Evolutionary conservation across 2,797 vertebrate genomes (phyloP).

Genomic region (Sciurus carolinensis): DNA sequence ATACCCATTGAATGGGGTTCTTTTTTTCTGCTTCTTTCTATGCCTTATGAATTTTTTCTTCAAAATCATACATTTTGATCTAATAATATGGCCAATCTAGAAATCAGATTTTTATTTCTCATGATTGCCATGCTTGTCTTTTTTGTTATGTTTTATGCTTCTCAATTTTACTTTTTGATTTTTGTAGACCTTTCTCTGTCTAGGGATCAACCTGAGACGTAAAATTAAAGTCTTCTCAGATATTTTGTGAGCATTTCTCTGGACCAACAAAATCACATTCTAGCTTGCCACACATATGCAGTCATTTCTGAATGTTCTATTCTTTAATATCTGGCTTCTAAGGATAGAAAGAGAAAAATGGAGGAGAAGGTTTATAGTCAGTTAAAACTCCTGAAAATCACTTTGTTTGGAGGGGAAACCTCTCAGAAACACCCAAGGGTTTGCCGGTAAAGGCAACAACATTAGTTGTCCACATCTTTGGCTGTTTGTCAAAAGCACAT

Average conservation of each 20-base stretch:
- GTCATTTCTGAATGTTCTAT: not conserved
- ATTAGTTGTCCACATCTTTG: not conserved
- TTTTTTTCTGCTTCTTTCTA: not conserved
- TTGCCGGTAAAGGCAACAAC: accelerated
- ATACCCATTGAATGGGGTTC: accelerated
- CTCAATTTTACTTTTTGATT: not conserved
- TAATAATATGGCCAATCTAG: not conserved
- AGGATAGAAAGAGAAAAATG: not conserved
- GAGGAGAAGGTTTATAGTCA: accelerated
- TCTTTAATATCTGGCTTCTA: not conserved
- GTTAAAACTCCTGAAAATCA: too few species aligned
- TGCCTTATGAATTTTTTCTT: not conserved
- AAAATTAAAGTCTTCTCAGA: not conserved
- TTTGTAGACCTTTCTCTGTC: not conserved
- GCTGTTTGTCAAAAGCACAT: not conserved
- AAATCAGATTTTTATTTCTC: not conserved
- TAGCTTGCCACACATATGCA: not conserved
- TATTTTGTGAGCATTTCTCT: not conserved
- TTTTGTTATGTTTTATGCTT: not conserved
- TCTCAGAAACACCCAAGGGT: not conserved
- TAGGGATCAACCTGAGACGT: not conserved
- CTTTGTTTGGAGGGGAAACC: not conserved
- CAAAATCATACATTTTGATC: not conserved
- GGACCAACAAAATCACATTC: not conserved
- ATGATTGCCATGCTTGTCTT: not conserved